phyloP scores from a whole-genome alignment of 2,888 invertebrate species.

The Polia nebulosa region DNA sequence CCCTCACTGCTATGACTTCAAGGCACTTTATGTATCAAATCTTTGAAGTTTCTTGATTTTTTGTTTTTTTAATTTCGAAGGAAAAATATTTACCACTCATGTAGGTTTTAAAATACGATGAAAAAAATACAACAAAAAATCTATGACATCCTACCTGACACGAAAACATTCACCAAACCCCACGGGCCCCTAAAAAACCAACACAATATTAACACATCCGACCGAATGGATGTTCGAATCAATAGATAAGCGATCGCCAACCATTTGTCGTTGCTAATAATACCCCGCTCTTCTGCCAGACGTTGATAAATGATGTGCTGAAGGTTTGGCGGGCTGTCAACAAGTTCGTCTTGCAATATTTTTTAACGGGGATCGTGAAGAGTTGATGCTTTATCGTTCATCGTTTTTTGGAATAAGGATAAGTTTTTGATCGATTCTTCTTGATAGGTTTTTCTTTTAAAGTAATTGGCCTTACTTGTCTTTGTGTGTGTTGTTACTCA shows the following conservation, averaged over 20 bases:
- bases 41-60: no score
- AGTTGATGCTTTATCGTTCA: slow-evolving; percentile 44
- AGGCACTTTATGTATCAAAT: no score
- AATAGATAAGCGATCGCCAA: slow-evolving; percentile 79
- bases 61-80: background rate
- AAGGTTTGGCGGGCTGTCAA: slow-evolving; percentile 77
- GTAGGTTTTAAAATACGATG: background rate
- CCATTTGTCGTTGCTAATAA: slow-evolving; percentile 82
- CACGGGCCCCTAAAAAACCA: slow-evolving; percentile 59
- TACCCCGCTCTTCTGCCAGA: slow-evolving; percentile 69
- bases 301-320: slow-evolving; percentile 76
- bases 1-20: no score
- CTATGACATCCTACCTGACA: background rate
- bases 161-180: slow-evolving; percentile 6
- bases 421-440: slow-evolving; percentile 45
- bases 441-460: slow-evolving; percentile 14
- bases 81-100: background rate
- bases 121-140: background rate
- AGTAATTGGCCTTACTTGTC: slow-evolving; percentile 21
- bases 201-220: slow-evolving; percentile 71
- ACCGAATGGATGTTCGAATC: slow-evolving; percentile 71
- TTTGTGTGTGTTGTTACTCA: no score
- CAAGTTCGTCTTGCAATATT: slow-evolving; percentile 74
- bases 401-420: slow-evolving; percentile 40
- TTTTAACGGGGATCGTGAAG: slow-evolving; percentile 62